These are phyloP conservation scores for Notamacropus eugenii DNA, from an alignment of 2,797 vertebrate species.

Conservation along the genomic window DNA sequence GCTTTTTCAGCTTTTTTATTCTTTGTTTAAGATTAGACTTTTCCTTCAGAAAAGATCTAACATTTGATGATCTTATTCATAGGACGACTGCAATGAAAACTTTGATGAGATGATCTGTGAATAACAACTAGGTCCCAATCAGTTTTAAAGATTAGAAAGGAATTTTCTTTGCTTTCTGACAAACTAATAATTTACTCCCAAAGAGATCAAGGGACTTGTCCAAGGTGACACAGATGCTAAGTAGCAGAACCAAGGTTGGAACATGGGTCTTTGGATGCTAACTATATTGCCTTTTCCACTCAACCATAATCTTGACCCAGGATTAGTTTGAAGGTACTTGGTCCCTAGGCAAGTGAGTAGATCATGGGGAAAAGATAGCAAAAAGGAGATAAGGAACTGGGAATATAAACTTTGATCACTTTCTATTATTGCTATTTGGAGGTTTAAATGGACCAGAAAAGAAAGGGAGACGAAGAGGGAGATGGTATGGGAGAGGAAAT, in stretches of 20 bases:
- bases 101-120: slow-evolving; percentile 10
- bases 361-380: neutral
- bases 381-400: neutral
- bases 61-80: slow-evolving; percentile 54
- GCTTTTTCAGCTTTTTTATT: slow-evolving; percentile 13
- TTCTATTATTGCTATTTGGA: neutral
- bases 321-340: neutral
- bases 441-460: neutral
- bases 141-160: slow-evolving; percentile 27
- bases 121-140: neutral
- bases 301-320: neutral
- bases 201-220: neutral
- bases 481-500: neutral
- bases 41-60: slow-evolving; percentile 51
- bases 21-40: slow-evolving; percentile 68
- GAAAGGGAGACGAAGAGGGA: neutral
- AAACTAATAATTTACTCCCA: neutral
- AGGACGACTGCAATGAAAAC: slow-evolving; percentile 41
- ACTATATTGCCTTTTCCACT: neutral
- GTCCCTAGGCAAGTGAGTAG: neutral
- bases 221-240: neutral
- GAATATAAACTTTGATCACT: neutral
- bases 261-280: neutral
- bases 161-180: neutral
- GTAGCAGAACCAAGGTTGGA: neutral